Base-by-base conservation (phyloP, 2,888 invertebrate species). In the Eudemis profundana region DNA sequence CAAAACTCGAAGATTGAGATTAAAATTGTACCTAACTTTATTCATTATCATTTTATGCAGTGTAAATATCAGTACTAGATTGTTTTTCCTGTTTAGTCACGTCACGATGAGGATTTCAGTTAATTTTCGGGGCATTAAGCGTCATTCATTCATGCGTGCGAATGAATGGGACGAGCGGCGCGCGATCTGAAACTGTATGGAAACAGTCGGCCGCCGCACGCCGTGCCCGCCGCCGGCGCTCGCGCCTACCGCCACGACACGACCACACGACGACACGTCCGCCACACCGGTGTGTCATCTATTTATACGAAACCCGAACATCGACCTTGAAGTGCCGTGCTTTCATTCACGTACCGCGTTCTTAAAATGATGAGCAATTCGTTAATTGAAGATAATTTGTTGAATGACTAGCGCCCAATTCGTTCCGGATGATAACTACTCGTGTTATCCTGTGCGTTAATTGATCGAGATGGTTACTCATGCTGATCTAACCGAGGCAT, bases 121-220 rank as follows among this genome's bases (percentile, higher is more conserved):
- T 70, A 69, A 77, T 84, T 74, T 89, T 87, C 85, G 77, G 81
- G 77, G 78, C 87, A 86, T 77, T 82, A 70, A 74, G 70, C 76
- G 72, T 83, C 79, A 80, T 84, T 86, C 90, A 91, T 90, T 91
- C 86, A 90, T 85, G 85, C 79, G 82, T 79, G 76, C 74, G 84
- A 86, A 81, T 89, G 89, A 90, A 90, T 89, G 89, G 80, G 77
- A 79, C 77, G 73, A 70, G 73, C 69, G 70, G 71, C 69, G 62
- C 64, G 67, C 61, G 61, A n/a, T n/a, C n/a, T n/a, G n/a, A n/a
- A n/a, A n/a, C 66, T 33, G 33, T 10, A 10, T 33, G 8, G 69
- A 81, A 82, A 82, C 87, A 89, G 89, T 87, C 86, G 84, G 80
- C 77, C 78, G 82, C 79, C 85, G 86, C 82, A 76, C 81, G 84